A percentile compares a stretch with the other conserved stretches of the same genome.
Conservation (phyloP, 2,797 vertebrate genomes). For the Pristis pectinata region DNA sequence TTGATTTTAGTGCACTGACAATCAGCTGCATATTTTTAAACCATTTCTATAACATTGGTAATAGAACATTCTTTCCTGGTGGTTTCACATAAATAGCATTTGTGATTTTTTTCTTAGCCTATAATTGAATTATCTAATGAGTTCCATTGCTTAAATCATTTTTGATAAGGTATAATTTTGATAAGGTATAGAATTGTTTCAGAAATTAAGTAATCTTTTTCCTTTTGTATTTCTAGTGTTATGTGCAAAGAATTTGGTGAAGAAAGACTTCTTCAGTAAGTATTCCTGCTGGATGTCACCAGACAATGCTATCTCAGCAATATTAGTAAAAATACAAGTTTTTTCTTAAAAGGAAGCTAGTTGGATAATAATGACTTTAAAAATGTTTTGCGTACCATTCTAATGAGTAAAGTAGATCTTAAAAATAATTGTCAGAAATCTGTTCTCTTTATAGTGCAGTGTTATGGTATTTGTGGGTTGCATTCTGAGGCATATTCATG, state of each 20-base stretch:
- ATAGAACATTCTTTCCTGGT: not conserved
- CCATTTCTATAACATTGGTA: not conserved
- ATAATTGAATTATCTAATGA: not conserved
- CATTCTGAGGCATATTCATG: not conserved
- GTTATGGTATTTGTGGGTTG: not conserved
- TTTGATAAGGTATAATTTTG: not conserved
- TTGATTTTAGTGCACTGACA: not conserved
- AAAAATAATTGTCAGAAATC: not conserved
- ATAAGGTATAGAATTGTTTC: not conserved
- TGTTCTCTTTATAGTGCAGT: no score
- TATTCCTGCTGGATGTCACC: conserved; percentile 49
- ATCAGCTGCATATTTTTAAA: not conserved
- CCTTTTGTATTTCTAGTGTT: conserved; percentile 73
- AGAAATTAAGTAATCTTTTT: conserved; percentile 42
- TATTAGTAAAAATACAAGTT: not conserved
- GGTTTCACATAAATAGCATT: not conserved
- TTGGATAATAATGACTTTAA: not conserved
- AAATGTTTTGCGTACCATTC: not conserved
- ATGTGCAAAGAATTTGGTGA: conserved; percentile 95
- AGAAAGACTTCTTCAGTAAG: conserved; percentile 98
- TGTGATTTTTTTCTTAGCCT: not conserved
- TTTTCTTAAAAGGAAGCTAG: not conserved
- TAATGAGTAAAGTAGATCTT: not conserved
- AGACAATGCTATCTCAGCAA: not conserved
- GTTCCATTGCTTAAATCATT: not conserved